Base-by-base conservation (phyloP, 2,113 vertebrate species). In the Cynoglossus semilaevis region DNA sequence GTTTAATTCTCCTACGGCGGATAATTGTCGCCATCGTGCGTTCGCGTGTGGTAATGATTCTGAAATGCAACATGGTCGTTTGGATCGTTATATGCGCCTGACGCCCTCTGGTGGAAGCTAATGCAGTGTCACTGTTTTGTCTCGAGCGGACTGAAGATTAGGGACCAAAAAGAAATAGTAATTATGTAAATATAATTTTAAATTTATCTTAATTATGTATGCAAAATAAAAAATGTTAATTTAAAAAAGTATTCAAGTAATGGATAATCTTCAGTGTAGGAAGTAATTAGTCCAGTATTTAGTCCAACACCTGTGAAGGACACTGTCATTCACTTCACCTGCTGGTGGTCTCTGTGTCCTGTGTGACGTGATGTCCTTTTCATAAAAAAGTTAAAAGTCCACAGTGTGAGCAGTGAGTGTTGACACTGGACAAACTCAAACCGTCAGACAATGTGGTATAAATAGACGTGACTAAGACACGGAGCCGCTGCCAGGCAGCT, bases 11-110 rank as follows among this genome's bases (percentile, higher is more conserved):
- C 18, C 9, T 2, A 16, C 51, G 10, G 8, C 36, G 59, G 75
- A 36, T 8, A 74, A 82, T 80, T 78, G 48, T 58, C 81, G 72
- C 77, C 84, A 1, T 56, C 81, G 42, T 13, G 71, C 42, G 83
- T n/a, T 9, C 1, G 1, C 4, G 9, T 4, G 3, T 12, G 55
- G 63, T 16, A 65, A 38, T 59, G 22, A 2, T 10, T 36, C 1
- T 38, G 6, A 37, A n/a, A 49, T 1, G 38, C 11, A 19, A 0
- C 36, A 0, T 3, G 4, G 1, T 6, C 5, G 0, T 10, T 8
- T 2, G 0, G 7, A 40, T 37, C 8, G 5, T 0, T 0, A 49
- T 12, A 18, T 37, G 42, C 14, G 44, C 57, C 16, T 9, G 38
- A 1, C 38, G n/a, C 76, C 70, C 76, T 57, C 83, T 81, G 37